Percentiles rank a stretch among this genome's conserved stretches.
These are phyloP conservation scores for Thamnophis sirtalis DNA, from an alignment of 2,113 vertebrate genomes.

Conservation along the genomic window DNA sequence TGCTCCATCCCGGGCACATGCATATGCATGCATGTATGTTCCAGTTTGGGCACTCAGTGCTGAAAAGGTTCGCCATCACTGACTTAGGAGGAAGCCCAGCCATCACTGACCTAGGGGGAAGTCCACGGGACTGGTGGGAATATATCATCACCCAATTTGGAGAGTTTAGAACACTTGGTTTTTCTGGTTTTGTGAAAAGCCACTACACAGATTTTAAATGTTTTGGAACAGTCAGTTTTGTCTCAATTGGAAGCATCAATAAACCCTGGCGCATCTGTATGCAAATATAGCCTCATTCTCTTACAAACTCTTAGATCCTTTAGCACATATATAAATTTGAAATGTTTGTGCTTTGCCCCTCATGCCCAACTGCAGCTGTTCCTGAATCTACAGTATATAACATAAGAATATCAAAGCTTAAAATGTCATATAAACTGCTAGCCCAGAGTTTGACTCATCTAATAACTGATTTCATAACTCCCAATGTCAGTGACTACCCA, in stretches of 20 bases:
- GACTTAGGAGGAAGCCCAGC: too few species aligned
- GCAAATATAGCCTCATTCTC: neutral
- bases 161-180: neutral
- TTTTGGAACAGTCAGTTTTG: neutral
- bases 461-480: neutral
- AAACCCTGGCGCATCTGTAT: neutral
- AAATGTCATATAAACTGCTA: neutral
- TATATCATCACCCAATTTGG: neutral
- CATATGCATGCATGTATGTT: too few species aligned
- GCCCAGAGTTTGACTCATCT: neutral
- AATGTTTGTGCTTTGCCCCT: neutral
- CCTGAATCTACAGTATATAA: neutral
- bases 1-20: too few species aligned
- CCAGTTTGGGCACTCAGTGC: too few species aligned
- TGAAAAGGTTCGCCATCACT: too few species aligned
- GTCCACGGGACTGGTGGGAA: neutral
- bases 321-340: neutral
- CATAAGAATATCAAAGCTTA: neutral
- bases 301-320: neutral
- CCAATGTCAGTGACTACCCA: neutral
- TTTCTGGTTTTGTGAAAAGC: neutral
- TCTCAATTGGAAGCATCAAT: neutral
- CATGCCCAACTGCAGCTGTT: neutral
- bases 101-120: neutral
- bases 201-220: neutral